These are phyloP conservation scores for Myathropa florea DNA, from an alignment of 2,888 invertebrate species.

Conservation along the genomic window DNA sequence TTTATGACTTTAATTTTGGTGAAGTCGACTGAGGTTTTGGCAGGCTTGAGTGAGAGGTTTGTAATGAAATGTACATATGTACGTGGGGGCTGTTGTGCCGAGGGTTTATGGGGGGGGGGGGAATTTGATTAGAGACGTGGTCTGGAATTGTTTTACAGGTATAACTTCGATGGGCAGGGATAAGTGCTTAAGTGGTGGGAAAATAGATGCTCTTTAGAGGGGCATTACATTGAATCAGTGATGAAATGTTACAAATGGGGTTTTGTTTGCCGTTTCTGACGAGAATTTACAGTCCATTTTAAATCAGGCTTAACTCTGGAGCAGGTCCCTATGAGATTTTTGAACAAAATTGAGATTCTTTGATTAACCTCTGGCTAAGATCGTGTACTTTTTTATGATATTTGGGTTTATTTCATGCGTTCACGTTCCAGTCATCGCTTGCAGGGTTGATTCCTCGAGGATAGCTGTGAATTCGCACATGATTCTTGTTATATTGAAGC, in stretches of 20 bases:
- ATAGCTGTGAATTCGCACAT: no score
- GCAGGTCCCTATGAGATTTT: no score
- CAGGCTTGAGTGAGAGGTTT: not conserved
- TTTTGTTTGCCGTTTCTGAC: not conserved
- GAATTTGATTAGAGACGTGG: not conserved
- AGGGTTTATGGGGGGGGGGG: not conserved
- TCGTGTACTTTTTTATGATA: no score
- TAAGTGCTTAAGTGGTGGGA: not conserved
- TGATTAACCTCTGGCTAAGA: no score
- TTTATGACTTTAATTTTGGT: constrained; percentile 61
- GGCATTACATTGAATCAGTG: not conserved
- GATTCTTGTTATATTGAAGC: no score
- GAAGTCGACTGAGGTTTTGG: constrained; percentile 10
- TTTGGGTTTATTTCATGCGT: no score
- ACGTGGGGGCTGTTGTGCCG: not conserved
- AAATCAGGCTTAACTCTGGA: not conserved
- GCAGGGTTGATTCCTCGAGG: no score
- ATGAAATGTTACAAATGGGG: not conserved
- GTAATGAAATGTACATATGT: not conserved
- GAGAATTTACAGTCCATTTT: not conserved
- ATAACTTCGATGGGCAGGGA: not conserved
- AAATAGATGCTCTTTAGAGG: not conserved
- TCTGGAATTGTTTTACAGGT: not conserved
- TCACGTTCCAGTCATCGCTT: no score
- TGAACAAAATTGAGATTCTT: no score